Conservation (phyloP, 2,113 vertebrate genomes). For the Cebus imitator region DNA sequence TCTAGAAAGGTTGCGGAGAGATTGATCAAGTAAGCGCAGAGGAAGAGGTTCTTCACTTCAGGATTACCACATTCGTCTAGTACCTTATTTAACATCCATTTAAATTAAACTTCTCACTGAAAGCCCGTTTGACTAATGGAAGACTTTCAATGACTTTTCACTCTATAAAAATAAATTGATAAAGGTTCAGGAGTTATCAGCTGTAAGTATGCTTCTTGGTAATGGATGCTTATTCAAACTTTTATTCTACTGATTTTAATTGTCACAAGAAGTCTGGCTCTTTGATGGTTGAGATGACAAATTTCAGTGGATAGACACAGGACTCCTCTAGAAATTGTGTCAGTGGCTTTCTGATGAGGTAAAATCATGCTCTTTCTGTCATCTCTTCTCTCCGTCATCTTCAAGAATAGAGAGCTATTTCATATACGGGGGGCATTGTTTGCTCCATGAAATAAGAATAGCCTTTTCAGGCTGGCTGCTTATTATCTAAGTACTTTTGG, state of each 20-base stretch:
- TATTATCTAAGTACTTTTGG: background rate
- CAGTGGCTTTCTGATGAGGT: background rate
- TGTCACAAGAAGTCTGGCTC: background rate
- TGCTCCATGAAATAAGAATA: background rate
- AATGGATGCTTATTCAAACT: background rate
- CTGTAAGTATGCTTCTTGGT: background rate
- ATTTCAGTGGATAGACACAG: background rate
- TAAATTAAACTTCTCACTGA: background rate
- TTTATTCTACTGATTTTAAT: background rate
- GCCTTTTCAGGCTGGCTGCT: background rate
- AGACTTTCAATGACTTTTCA: background rate
- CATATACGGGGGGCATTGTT: background rate
- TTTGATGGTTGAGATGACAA: background rate
- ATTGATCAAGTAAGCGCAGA: background rate
- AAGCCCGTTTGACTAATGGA: background rate
- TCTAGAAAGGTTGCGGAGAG: background rate
- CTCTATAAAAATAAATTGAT: background rate
- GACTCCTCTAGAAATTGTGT: background rate
- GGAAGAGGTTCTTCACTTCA: background rate
- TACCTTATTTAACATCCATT: background rate
- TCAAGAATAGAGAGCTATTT: background rate
- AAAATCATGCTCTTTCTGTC: background rate
- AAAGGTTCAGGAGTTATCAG: background rate
- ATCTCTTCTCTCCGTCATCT: background rate
- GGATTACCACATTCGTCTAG: background rate